A percentile compares a stretch with the other conserved stretches of the same genome.
phyloP scores from a whole-genome alignment of 2,797 vertebrate genomes.

The Chiloscyllium punctatum region DNA sequence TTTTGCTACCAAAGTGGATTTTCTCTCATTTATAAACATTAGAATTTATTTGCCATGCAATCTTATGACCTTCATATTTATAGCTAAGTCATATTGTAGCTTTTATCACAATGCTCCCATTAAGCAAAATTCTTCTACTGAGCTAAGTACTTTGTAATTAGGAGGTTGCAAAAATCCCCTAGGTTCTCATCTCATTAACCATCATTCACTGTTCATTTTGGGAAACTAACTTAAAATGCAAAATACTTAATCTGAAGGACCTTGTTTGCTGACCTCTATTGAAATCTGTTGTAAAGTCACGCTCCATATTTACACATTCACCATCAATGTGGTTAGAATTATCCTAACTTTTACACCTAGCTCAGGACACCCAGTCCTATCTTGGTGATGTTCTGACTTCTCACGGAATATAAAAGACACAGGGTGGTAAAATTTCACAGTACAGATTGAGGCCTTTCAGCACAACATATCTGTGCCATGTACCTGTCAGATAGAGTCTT shows the following conservation, averaged over 20 bases:
- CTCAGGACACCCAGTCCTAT: neutral
- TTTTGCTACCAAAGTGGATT: too few relatives aligned
- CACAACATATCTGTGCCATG: neutral
- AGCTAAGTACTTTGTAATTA: slow-evolving; percentile 7
- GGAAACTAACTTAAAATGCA: neutral
- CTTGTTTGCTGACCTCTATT: neutral
- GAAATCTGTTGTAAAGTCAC: neutral
- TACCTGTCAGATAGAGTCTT: neutral
- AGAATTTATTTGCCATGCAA: too few relatives aligned
- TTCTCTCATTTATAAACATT: too few relatives aligned
- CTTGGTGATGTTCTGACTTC: neutral
- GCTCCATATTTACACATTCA: neutral
- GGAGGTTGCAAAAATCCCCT: neutral
- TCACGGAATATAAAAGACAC: neutral
- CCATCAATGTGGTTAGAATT: neutral
- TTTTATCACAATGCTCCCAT: neutral
- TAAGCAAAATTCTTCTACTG: neutral
- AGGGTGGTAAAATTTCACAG: neutral
- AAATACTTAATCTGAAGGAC: neutral
- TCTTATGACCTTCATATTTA: too few relatives aligned
- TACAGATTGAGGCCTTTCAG: neutral
- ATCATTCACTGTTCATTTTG: neutral
- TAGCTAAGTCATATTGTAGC: neutral
- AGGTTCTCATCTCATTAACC: neutral
- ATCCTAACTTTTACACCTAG: neutral